Base-by-base conservation (phyloP, 1,140 invertebrate species). In the Lasioglossum albipes region DNA sequence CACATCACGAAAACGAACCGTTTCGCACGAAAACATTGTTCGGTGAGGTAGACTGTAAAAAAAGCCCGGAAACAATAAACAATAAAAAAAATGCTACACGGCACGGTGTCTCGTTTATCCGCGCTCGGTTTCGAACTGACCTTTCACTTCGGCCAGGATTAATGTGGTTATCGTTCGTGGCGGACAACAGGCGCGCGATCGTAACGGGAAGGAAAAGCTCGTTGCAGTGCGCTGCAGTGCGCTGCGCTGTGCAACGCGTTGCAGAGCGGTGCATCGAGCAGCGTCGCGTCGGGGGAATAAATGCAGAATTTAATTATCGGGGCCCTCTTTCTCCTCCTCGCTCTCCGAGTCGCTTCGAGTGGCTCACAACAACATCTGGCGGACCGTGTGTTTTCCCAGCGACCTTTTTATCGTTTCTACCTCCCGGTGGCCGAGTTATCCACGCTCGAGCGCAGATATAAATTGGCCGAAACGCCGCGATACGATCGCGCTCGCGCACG, bases 361-460 rank as follows among this genome's bases (percentile, higher is more conserved):
- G 49, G 52, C 49, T 78, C 62, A 52, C 57, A 54, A 20, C 59
- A 82, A 78, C 75, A 71, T 78, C 67, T 78, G 75, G 75, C 52
- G 49, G 45, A 42, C 12, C 52, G 42, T 52, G 73, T 52, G 75
- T 66, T 67, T 66, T 66, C 68, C 59, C 42, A 10, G 20, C 62
- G 20, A 64, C 18, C 61, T 81, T 75, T 78, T 82, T 82, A 82
- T 79, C 75, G 68, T 75, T 69, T n/a, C 64, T 68, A 75, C 72
- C 78, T 80, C 61, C 75, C 31, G 61, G 36, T 65, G 42, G 52
- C 20, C 20, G 41, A 36, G 52, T 71, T 59, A 69, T 61, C 59
- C 75, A 71, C 68, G 80, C 80, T 78, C 62, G 62, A 82, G 68
- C 20, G 80, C 49, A 61, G 75, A 78, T 78, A 71, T 72, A 82